A percentile compares a stretch with the other conserved stretches of the same genome.
Conservation (phyloP, 2,888 invertebrate species). For the Drosophila pseudotalamancana region DNA sequence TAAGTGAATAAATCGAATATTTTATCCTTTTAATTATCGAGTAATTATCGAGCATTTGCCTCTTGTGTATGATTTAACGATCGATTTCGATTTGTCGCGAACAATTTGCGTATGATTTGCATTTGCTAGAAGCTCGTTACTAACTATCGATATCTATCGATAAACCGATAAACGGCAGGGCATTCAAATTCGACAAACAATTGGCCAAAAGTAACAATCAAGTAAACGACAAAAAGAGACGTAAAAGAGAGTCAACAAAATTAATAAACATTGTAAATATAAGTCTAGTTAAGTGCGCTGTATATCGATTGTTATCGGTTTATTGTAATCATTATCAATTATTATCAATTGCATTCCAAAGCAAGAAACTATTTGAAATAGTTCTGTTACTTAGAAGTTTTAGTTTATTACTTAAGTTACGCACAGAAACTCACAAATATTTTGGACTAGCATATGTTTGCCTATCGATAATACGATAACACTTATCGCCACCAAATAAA, state of each 20-base stretch:
- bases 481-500: slow-evolving; percentile 26
- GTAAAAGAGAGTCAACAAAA: slow-evolving; percentile 3
- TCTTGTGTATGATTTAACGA: slow-evolving; percentile 71
- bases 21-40: slow-evolving; percentile 19
- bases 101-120: slow-evolving; percentile 66
- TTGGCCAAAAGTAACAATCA: slow-evolving; percentile 49
- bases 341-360: slow-evolving; percentile 40
- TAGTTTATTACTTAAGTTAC: slow-evolving; percentile 33
- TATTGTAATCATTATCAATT: slow-evolving; percentile 44
- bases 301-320: slow-evolving; percentile 66
- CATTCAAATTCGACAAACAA: slow-evolving; percentile 51
- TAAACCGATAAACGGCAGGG: slow-evolving; percentile 58
- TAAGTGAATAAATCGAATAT: slow-evolving; percentile 85
- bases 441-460: background rate
- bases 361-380: background rate
- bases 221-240: slow-evolving; percentile 1
- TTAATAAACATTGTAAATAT: slow-evolving; percentile 11
- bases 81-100: slow-evolving; percentile 40
- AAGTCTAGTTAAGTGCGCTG: slow-evolving; percentile 53
- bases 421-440: slow-evolving; percentile 60
- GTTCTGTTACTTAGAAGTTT: slow-evolving; percentile 13
- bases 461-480: slow-evolving; percentile 35
- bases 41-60: slow-evolving; percentile 58
- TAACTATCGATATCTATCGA: slow-evolving; percentile 68
- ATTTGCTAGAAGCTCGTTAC: slow-evolving; percentile 67